Evolutionary conservation across 2,888 invertebrate species (phyloP).

Genomic region (Cordylochernes scorpioides): DNA sequence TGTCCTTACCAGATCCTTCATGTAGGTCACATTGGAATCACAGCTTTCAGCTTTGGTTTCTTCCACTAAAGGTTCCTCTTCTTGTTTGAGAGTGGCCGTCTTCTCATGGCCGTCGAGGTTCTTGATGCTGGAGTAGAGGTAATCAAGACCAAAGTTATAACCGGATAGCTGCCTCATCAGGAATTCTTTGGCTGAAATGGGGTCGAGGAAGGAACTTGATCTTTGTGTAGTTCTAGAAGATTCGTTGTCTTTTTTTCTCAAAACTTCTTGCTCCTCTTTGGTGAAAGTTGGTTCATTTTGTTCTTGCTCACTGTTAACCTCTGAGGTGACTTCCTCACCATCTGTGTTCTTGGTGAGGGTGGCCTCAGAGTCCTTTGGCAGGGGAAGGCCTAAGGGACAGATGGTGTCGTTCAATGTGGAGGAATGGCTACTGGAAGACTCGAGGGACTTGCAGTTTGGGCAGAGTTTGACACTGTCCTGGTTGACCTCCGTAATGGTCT

Average conservation of each 20-base stretch:
- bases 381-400: constrained; percentile 10
- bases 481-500: constrained; percentile 4
- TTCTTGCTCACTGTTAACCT: neutral
- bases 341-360: no score
- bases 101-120: constrained; percentile 40
- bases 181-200: neutral
- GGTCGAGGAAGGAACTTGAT: neutral
- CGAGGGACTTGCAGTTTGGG: constrained; percentile 20
- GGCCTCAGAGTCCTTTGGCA: no score
- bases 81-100: neutral
- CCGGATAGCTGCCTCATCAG: no score
- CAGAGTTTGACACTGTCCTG: no score
- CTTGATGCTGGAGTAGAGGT: neutral
- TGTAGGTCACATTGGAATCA: neutral
- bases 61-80: neutral
- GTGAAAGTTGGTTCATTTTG: neutral
- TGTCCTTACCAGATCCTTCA: constrained; percentile 37
- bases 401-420: constrained; percentile 36
- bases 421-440: constrained; percentile 26
- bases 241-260: neutral
- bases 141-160: no score
- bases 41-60: neutral
- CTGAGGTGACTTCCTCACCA: no score
- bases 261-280: neutral
- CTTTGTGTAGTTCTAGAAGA: neutral